These are phyloP conservation scores for Enoplosus armatus DNA, from an alignment of 2,797 vertebrate genomes.

Conservation along the genomic window DNA sequence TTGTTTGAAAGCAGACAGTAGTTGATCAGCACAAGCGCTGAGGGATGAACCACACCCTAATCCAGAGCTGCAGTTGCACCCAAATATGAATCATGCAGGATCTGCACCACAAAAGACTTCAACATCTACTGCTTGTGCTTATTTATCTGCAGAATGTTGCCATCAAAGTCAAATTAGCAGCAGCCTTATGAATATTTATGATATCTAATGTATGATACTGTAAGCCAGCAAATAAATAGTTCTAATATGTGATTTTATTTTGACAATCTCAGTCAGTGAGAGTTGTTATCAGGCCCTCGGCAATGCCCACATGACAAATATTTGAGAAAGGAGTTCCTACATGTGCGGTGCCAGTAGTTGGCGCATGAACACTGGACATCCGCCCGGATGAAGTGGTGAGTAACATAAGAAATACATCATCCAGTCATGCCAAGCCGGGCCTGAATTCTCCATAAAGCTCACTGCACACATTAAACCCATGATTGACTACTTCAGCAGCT, in stretches of 20 bases:
- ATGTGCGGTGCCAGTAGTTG: not conserved
- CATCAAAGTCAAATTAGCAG: not conserved
- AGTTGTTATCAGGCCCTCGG: constrained; percentile 49
- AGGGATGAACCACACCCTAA: constrained; percentile 65
- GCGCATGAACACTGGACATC: constrained; percentile 40
- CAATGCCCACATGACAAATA: constrained; percentile 78
- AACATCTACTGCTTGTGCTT: not conserved
- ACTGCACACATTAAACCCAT: not conserved
- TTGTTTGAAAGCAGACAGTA: constrained; percentile 18
- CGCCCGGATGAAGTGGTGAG: constrained; percentile 7
- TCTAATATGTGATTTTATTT: constrained; percentile 33
- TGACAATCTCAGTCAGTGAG: constrained; percentile 16
- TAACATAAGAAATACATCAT: constrained; percentile 27
- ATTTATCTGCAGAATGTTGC: not conserved
- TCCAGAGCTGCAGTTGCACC: constrained; percentile 46
- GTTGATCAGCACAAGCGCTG: constrained; percentile 6
- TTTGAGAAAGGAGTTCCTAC: constrained; percentile 76
- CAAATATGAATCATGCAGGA: constrained; percentile 61
- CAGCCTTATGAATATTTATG: not conserved
- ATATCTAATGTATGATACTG: constrained; percentile 8
- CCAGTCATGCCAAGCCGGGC: constrained; percentile 1
- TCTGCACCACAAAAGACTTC: constrained; percentile 24
- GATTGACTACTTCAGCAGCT: not conserved
- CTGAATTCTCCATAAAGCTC: constrained; percentile 22
- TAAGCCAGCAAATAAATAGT: not conserved